Evolutionary conservation across 2,113 vertebrate species (phyloP).

Genomic region (Tetrax tetrax): DNA sequence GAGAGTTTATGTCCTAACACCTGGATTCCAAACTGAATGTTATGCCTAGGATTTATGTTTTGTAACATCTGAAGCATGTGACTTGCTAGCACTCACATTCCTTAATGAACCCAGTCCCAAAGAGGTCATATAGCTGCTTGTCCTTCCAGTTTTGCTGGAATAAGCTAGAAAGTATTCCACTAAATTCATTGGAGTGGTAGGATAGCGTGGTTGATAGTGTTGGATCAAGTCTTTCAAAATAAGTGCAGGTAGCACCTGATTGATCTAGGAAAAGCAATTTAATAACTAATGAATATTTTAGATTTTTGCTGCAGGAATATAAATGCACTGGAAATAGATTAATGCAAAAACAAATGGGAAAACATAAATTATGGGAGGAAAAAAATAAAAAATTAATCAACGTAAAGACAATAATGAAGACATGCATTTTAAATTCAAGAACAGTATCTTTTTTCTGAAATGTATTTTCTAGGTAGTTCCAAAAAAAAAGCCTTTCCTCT

Average conservation of each 20-base stretch:
- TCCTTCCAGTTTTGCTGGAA: background rate
- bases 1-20: background rate
- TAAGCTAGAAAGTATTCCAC: background rate
- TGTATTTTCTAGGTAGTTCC: background rate
- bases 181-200: background rate
- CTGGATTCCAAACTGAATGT: background rate
- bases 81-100: background rate
- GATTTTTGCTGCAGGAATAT: background rate
- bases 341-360: background rate
- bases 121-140: background rate
- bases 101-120: background rate
- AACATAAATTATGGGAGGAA: background rate
- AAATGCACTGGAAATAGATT: background rate
- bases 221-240: background rate
- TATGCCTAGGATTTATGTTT: background rate
- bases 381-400: background rate
- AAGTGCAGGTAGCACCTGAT: background rate
- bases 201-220: background rate
- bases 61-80: background rate
- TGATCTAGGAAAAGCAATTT: background rate
- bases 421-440: background rate
- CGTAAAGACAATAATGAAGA: background rate
- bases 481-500: background rate
- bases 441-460: background rate
- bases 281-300: conserved; percentile 21